Conservation (phyloP, 1,140 invertebrate species). For the Orchesella cincta region DNA sequence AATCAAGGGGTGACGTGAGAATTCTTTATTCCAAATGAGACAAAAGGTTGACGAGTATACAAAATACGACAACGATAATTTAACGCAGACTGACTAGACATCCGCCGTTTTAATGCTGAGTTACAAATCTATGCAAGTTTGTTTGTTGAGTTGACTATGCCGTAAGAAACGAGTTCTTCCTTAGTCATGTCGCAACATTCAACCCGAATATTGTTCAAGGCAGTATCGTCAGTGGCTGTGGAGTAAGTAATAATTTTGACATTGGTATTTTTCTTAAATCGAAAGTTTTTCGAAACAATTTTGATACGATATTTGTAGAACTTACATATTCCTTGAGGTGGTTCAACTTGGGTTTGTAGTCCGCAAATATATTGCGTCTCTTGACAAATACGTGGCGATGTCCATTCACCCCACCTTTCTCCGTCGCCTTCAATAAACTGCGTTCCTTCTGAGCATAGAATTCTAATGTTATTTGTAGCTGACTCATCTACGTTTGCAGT, state of each 20-base stretch:
- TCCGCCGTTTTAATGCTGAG: not conserved
- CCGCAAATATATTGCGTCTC: slow-evolving; percentile 35
- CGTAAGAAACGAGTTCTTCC: not conserved
- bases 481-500: slow-evolving; percentile 36
- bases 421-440: slow-evolving; percentile 36
- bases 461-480: slow-evolving; percentile 34
- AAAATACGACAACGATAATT: not conserved
- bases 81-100: not conserved
- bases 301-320: too few relatives aligned
- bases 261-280: not conserved
- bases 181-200: slow-evolving; percentile 32
- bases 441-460: slow-evolving; percentile 31
- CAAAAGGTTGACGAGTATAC: not conserved
- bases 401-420: slow-evolving; percentile 40
- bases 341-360: slow-evolving; percentile 36
- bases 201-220: slow-evolving; percentile 35
- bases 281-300: too few relatives aligned
- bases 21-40: not conserved
- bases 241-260: not conserved
- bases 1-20: too few relatives aligned
- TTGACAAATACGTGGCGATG: slow-evolving; percentile 31
- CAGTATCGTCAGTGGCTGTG: slow-evolving; percentile 31
- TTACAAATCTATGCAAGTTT: not conserved
- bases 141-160: not conserved
- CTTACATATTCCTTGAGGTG: slow-evolving; percentile 30